Conservation (phyloP, 2,113 vertebrate genomes). For the human region DNA sequence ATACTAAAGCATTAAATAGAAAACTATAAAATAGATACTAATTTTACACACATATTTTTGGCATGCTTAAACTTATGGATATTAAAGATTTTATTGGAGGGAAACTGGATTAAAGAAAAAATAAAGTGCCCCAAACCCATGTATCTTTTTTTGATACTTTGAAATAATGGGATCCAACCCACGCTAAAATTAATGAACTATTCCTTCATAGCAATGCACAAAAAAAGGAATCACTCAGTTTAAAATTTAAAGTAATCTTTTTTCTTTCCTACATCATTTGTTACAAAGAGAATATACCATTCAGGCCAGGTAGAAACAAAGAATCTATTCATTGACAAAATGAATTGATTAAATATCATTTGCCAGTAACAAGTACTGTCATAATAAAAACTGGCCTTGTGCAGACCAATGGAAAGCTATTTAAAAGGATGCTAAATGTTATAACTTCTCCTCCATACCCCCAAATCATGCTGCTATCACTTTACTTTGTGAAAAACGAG, state of each 20-base stretch:
- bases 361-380: neutral
- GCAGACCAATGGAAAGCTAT: neutral
- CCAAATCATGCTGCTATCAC: neutral
- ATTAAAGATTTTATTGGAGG: neutral
- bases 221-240: neutral
- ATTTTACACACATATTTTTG: neutral
- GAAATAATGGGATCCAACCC: neutral
- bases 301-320: neutral
- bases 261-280: neutral
- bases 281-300: neutral
- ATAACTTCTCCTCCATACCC: rapidly evolving
- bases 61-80: neutral
- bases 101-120: neutral
- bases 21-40: neutral
- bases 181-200: neutral
- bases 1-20: neutral
- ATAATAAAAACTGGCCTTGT: neutral
- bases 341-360: neutral
- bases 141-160: neutral
- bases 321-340: neutral
- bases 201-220: neutral
- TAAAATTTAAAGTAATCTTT: neutral
- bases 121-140: neutral
- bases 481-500: neutral
- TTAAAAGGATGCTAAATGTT: neutral